Evolutionary conservation across 2,888 invertebrate genomes (phyloP).

Genomic region (Alitta virens): DNA sequence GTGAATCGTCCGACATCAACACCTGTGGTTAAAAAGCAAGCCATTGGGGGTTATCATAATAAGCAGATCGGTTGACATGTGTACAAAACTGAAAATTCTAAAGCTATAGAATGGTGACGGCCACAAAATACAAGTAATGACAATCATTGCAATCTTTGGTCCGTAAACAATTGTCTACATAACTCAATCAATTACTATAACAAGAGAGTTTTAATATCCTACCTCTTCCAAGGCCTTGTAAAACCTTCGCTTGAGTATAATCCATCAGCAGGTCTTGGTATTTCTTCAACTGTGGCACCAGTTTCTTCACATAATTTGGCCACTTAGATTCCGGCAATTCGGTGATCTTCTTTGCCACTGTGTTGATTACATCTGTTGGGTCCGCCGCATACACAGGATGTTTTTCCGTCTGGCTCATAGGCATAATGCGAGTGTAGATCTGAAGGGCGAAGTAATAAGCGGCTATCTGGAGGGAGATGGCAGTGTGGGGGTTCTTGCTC

Average conservation of each 20-base stretch:
- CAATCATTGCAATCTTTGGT: too few relatives aligned
- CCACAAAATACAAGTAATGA: too few relatives aligned
- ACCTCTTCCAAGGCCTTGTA: slow-evolving; percentile 57
- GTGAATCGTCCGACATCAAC: slow-evolving; percentile 60
- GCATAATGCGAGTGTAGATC: slow-evolving; percentile 37
- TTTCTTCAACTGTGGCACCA: slow-evolving; percentile 44
- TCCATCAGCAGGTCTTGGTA: slow-evolving; percentile 55
- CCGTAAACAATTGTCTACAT: background rate
- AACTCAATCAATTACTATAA: background rate
- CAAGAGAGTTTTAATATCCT: background rate
- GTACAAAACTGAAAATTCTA: too few relatives aligned
- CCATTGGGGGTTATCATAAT: too few relatives aligned
- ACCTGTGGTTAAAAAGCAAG: slow-evolving; percentile 38
- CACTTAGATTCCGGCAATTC: slow-evolving; percentile 25
- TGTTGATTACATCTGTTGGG: slow-evolving; percentile 38
- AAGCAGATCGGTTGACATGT: too few relatives aligned
- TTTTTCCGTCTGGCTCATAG: slow-evolving; percentile 27
- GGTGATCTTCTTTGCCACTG: slow-evolving; percentile 26
- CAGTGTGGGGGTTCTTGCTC: slow-evolving; percentile 51
- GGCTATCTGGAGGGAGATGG: slow-evolving; percentile 55
- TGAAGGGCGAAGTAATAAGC: slow-evolving; percentile 57
- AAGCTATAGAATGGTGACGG: too few relatives aligned
- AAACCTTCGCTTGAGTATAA: slow-evolving; percentile 57
- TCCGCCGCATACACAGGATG: slow-evolving; percentile 34
- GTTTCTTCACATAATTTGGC: slow-evolving; percentile 33